Evolutionary conservation across 2,888 invertebrate species (phyloP).

Genomic region (Nemurella pictetii): DNA sequence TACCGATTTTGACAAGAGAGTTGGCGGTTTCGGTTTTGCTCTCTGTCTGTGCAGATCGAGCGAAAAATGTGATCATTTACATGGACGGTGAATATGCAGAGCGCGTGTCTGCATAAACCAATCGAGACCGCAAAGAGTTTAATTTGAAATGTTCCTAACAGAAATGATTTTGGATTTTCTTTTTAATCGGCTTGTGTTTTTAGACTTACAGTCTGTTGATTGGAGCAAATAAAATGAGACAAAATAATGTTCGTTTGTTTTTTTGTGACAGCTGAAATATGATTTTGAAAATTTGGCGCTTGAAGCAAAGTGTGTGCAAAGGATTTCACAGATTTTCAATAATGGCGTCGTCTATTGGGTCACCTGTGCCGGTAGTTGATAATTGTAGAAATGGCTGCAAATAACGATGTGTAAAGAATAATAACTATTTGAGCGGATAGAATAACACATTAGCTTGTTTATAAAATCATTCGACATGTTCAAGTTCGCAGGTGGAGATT

Average conservation of each 20-base stretch:
- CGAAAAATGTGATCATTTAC: too few species aligned
- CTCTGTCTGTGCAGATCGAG: neutral
- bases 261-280: neutral
- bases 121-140: too few species aligned
- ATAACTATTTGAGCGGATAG: neutral
- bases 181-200: neutral
- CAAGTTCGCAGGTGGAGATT: conserved; percentile 26
- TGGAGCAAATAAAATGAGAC: neutral
- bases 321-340: too few species aligned
- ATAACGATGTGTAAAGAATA: neutral
- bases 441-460: neutral
- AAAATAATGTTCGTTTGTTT: neutral
- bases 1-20: neutral
- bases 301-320: neutral
- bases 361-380: neutral
- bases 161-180: neutral
- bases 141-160: too few species aligned
- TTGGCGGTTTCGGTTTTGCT: neutral
- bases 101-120: too few species aligned
- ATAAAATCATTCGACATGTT: conserved; percentile 24
- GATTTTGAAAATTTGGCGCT: neutral
- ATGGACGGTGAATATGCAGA: too few species aligned
- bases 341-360: neutral
- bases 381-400: neutral
- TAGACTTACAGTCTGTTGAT: neutral